Conservation (phyloP, 1,140 invertebrate genomes). For the Pogonomyrmex barbatus region DNA sequence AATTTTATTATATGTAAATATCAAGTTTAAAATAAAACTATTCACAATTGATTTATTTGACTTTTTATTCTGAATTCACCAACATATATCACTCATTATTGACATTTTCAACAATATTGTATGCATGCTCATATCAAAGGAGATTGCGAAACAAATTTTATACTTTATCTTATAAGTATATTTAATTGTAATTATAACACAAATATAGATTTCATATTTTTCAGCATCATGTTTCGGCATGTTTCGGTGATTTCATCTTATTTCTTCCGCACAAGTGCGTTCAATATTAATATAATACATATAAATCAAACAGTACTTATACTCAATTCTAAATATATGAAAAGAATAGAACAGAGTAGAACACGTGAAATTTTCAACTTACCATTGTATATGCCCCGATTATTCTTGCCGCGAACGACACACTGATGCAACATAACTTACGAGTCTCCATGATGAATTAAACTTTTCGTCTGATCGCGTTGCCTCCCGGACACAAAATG, state of each 20-base stretch:
- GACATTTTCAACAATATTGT: not conserved
- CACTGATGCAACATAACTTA: conserved; percentile 78
- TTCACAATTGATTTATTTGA: not conserved
- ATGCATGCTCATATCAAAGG: not conserved
- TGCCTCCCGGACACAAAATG: conserved; percentile 52
- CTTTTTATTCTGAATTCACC: not conserved
- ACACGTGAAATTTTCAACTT: conserved; percentile 65
- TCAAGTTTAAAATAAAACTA: not conserved
- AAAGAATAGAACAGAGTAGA: not conserved
- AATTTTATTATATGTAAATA: not conserved
- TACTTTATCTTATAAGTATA: not conserved
- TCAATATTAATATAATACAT: not conserved
- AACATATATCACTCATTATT: not conserved
- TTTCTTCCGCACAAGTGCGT: not conserved
- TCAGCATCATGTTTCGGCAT: not conserved
- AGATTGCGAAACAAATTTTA: not conserved
- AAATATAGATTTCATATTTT: not conserved
- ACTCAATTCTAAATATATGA: not conserved
- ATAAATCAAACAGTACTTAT: not conserved
- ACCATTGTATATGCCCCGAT: conserved; percentile 84
- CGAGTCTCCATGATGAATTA: conserved; percentile 50
- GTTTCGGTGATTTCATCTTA: not conserved
- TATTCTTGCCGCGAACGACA: conserved; percentile 81
- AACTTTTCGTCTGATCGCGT: conserved; percentile 35
- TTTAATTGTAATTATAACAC: not conserved